Conservation (phyloP, 2,797 vertebrate genomes). For the Distichodus sexfasciatus region DNA sequence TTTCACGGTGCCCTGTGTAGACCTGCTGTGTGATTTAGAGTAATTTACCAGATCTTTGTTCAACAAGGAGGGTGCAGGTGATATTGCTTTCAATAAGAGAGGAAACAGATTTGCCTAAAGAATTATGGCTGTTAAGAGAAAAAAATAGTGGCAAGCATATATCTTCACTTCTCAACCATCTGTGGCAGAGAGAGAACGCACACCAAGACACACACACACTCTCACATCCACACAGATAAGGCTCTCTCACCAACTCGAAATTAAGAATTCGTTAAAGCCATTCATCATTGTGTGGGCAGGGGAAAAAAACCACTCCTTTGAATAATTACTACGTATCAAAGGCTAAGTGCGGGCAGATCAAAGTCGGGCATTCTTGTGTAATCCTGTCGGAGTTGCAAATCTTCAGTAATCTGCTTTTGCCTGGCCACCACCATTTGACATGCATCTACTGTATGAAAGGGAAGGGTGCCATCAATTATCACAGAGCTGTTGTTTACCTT, state of each 20-base stretch:
- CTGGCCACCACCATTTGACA: slow-evolving; percentile 73
- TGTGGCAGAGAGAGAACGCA: slow-evolving; percentile 32
- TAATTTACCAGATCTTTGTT: slow-evolving; percentile 31
- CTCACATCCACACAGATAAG: slow-evolving; percentile 50
- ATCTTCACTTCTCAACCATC: slow-evolving; percentile 34
- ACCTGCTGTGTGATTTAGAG: slow-evolving; percentile 17
- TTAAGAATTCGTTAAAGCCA: slow-evolving; percentile 63
- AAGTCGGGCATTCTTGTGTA: slow-evolving; percentile 72
- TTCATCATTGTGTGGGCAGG: slow-evolving; percentile 60
- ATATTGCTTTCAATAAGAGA: slow-evolving; percentile 51
- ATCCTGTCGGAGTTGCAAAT: slow-evolving; percentile 75
- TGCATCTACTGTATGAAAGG: slow-evolving; percentile 76
- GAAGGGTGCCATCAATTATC: slow-evolving; percentile 69
- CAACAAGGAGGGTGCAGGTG: slow-evolving; percentile 45
- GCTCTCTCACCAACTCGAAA: slow-evolving; percentile 52
- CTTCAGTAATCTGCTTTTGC: slow-evolving; percentile 70
- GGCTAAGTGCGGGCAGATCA: slow-evolving; percentile 71
- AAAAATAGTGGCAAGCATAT: slow-evolving; percentile 32
- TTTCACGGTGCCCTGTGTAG: no score
- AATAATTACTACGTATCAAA: slow-evolving; percentile 76
- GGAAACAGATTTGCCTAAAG: slow-evolving; percentile 46
- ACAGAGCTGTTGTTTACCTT: slow-evolving; percentile 69
- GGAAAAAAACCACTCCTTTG: slow-evolving; percentile 53
- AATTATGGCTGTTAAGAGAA: slow-evolving; percentile 40
- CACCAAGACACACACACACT: slow-evolving; percentile 26